These are phyloP conservation scores for Campoletis sonorensis DNA, from an alignment of 1,140 invertebrate genomes.

Conservation along the genomic window DNA sequence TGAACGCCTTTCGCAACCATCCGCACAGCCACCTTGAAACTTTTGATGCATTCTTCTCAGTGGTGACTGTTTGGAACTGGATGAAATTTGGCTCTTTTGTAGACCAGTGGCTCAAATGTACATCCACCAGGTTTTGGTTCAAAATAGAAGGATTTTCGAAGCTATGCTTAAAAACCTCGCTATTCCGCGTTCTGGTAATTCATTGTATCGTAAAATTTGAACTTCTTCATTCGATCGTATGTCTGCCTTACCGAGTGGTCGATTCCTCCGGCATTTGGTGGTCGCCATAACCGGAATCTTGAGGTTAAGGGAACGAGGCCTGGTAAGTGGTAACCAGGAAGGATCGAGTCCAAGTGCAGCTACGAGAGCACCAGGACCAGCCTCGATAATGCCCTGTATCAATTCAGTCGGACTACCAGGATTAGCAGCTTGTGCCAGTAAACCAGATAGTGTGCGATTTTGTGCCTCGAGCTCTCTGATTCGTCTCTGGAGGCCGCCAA, in stretches of 20 bases:
- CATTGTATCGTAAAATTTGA: too few relatives aligned
- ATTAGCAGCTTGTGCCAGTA: slow-evolving; percentile 81
- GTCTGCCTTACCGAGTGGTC: slow-evolving; percentile 62
- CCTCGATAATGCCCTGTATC: slow-evolving; percentile 68
- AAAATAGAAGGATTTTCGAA: too few relatives aligned
- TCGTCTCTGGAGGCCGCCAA: slow-evolving; percentile 79
- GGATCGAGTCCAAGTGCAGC: slow-evolving; percentile 76
- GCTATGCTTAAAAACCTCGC: too few relatives aligned
- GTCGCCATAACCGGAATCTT: slow-evolving; percentile 78
- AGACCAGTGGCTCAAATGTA: too few relatives aligned
- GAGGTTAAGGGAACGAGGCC: slow-evolving; percentile 82
- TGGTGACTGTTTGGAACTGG: too few relatives aligned
- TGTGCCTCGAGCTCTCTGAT: slow-evolving; percentile 83
- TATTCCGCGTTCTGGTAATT: too few relatives aligned
- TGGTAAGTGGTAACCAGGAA: slow-evolving; percentile 80
- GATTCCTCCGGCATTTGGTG: slow-evolving; percentile 70
- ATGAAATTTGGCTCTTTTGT: too few relatives aligned
- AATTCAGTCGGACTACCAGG: slow-evolving; percentile 73
- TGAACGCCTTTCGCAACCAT: too few relatives aligned
- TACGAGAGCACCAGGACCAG: slow-evolving; percentile 65
- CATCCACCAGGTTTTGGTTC: too few relatives aligned
- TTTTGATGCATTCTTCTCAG: too few relatives aligned
- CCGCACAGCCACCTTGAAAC: too few relatives aligned
- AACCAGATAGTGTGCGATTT: slow-evolving; percentile 81
- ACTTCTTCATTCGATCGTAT: too few relatives aligned